Conservation (phyloP, 2,888 invertebrate genomes). For the Pegoplata infirma region DNA sequence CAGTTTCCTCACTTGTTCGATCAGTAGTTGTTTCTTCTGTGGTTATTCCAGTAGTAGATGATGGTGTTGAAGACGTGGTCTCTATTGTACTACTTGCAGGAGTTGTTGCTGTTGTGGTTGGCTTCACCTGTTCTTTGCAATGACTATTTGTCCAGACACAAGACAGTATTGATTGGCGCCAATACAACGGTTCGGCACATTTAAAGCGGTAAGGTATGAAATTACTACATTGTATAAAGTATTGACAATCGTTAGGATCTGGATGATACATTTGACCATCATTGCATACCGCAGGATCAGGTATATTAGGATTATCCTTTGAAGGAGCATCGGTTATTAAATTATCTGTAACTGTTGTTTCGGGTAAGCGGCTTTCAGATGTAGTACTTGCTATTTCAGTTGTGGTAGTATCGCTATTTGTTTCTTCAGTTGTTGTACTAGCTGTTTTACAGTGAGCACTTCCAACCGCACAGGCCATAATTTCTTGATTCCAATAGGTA, state of each 20-base stretch:
- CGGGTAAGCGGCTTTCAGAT: too few species aligned
- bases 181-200: not conserved
- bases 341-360: too few species aligned
- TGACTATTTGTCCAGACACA: not conserved
- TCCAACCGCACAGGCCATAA: slow-evolving; percentile 16
- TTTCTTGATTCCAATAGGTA: slow-evolving; percentile 40
- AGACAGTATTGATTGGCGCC: not conserved
- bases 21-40: not conserved
- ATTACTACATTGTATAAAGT: slow-evolving; percentile 23
- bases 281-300: not conserved
- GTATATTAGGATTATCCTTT: not conserved
- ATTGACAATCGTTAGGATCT: slow-evolving; percentile 38
- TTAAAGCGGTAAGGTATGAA: slow-evolving; percentile 16
- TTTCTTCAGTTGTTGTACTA: too few species aligned
- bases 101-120: not conserved
- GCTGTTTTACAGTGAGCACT: slow-evolving; percentile 2
- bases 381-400: too few species aligned
- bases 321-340: too few species aligned
- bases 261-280: not conserved
- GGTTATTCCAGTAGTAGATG: not conserved
- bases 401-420: too few species aligned
- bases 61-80: not conserved
- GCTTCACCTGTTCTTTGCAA: not conserved
- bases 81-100: too few species aligned
- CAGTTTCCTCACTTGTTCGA: not conserved